phyloP scores from a whole-genome alignment of 2,888 invertebrate species.

The Tetranychus truncatus region DNA sequence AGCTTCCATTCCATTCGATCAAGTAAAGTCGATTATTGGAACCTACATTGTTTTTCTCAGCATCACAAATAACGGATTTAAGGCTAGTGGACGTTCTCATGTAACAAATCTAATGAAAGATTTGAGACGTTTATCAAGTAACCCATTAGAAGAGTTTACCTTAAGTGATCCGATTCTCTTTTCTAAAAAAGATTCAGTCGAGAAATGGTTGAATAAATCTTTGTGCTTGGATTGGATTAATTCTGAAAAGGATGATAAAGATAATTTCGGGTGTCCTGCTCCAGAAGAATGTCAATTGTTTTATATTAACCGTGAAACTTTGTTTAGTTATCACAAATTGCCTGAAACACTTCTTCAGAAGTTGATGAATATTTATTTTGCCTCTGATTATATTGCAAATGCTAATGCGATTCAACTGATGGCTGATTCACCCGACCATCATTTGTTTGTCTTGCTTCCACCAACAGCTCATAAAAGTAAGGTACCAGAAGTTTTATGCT shows the following conservation, averaged over 20 bases:
- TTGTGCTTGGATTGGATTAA: conserved; percentile 55
- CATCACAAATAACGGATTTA: conserved; percentile 93
- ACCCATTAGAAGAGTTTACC: conserved; percentile 40
- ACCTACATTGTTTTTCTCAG: conserved; percentile 85
- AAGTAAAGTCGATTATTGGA: conserved; percentile 68
- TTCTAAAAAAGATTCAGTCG: conserved; percentile 52
- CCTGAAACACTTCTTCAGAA: conserved; percentile 63
- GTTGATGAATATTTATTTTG: conserved; percentile 77
- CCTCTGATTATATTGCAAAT: conserved; percentile 97
- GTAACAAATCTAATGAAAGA: conserved; percentile 85
- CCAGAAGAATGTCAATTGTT: conserved; percentile 72
- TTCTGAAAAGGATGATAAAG: conserved; percentile 43
- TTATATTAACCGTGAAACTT: conserved; percentile 54
- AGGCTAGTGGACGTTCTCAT: conserved; percentile 88
- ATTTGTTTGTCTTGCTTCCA: conserved; percentile 77
- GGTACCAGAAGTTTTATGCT: conserved; percentile 81
- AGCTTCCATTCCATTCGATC: conserved; percentile 85
- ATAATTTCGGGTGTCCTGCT: conserved; percentile 58
- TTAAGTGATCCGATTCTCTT: conserved; percentile 76
- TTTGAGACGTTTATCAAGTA: conserved; percentile 45
- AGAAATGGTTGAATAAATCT: conserved; percentile 72
- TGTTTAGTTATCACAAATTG: conserved; percentile 89
- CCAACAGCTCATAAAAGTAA: conserved; percentile 47
- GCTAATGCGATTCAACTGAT: conserved; percentile 96
- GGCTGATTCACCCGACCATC: conserved; percentile 95